Conservation (phyloP, 2,888 invertebrate genomes). For the Sarcophaga subvicina region DNA sequence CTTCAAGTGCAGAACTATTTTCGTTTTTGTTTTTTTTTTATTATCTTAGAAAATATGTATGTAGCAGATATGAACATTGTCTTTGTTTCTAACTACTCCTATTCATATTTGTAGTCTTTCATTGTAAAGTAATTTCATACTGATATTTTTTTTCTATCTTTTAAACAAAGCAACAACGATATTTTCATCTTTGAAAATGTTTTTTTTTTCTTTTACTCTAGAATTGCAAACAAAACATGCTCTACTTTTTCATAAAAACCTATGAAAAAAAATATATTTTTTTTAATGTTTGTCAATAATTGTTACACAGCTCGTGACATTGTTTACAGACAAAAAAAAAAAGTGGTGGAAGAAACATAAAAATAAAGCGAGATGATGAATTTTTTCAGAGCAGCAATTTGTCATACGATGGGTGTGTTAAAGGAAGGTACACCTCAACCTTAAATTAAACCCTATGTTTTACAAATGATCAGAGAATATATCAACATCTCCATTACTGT, state of each 20-base stretch:
- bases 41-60: conserved; percentile 6
- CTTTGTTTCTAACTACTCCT: conserved; percentile 25
- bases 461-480: no score
- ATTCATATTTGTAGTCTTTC: neutral
- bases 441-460: no score
- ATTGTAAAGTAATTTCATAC: conserved; percentile 57
- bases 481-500: no score
- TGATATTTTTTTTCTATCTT: neutral
- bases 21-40: neutral
- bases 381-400: conserved; percentile 27
- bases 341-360: conserved; percentile 3
- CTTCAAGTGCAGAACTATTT: conserved; percentile 9
- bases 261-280: neutral
- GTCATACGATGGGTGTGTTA: neutral
- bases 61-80: conserved; percentile 10
- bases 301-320: conserved; percentile 63
- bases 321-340: conserved; percentile 51
- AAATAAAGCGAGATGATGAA: conserved; percentile 25
- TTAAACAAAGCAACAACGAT: conserved; percentile 32
- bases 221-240: conserved; percentile 65
- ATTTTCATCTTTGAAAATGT: neutral
- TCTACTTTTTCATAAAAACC: conserved; percentile 56
- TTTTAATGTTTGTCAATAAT: conserved; percentile 68
- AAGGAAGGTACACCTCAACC: no score
- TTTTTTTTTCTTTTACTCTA: conserved; percentile 21